Evolutionary conservation across 2,797 vertebrate species (phyloP).

Genomic region (Etheostoma perlongum): DNA sequence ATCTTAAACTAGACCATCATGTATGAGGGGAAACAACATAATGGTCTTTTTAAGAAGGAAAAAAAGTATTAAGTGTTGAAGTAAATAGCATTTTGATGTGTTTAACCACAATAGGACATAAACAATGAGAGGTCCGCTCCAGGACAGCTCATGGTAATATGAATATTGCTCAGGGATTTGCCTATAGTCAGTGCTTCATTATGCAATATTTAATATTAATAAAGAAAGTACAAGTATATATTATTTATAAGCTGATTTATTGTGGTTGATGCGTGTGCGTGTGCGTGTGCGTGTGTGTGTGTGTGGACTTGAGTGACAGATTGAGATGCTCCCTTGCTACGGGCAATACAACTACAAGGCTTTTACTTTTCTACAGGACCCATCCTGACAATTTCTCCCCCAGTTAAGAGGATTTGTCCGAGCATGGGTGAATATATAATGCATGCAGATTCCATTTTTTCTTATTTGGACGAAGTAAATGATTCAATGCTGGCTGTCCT

Average conservation of each 20-base stretch:
- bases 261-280: conserved; percentile 53
- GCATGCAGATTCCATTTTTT: conserved; percentile 80
- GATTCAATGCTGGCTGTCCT: conserved; percentile 85
- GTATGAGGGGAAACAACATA: background rate
- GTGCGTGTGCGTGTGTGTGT: conserved; percentile 47
- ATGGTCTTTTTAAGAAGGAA: conserved; percentile 25
- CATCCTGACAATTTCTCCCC: conserved; percentile 85
- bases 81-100: conserved; percentile 59
- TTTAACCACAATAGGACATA: conserved; percentile 68
- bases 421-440: conserved; percentile 88
- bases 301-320: conserved; percentile 77
- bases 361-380: conserved; percentile 78
- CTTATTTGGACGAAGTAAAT: conserved; percentile 86
- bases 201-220: conserved; percentile 86
- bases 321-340: conserved; percentile 82
- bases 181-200: conserved; percentile 80
- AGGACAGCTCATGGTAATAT: conserved; percentile 73
- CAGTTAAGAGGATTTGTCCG: conserved; percentile 87
- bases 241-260: conserved; percentile 88
- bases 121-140: conserved; percentile 79
- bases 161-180: conserved; percentile 85
- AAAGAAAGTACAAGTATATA: conserved; percentile 85
- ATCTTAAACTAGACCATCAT: conserved; percentile 48
- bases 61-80: conserved; percentile 30
- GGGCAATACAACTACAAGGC: conserved; percentile 78